phyloP scores from a whole-genome alignment of 2,113 vertebrate genomes.

The Cebidichthys violaceus region DNA sequence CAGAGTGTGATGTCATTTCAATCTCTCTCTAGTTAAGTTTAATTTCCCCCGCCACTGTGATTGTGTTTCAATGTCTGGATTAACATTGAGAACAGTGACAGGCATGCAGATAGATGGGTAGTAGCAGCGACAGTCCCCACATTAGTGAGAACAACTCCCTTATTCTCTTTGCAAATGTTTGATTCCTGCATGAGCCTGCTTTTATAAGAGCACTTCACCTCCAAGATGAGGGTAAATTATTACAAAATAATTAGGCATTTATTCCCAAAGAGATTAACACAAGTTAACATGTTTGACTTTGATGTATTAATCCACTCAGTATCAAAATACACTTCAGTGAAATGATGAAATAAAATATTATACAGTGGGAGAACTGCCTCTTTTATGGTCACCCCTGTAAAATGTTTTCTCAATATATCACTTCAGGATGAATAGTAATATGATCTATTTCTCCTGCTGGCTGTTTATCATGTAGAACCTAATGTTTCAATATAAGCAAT shows the following conservation, averaged over 20 bases:
- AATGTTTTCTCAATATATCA: conserved; percentile 31
- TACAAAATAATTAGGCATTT: conserved; percentile 31
- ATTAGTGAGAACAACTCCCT: conserved; percentile 34
- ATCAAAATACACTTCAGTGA: conserved; percentile 35
- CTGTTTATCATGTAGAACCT: conserved; percentile 23
- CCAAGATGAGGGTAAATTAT: conserved; percentile 11
- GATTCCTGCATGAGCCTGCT: conserved; percentile 16
- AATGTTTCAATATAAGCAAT: conserved; percentile 43
- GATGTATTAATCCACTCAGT: conserved; percentile 14
- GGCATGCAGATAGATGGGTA: conserved; percentile 53
- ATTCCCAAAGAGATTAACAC: conserved; percentile 28
- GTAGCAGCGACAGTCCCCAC: conserved; percentile 14
- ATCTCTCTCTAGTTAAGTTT: conserved; percentile 66
- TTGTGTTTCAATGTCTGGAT: conserved; percentile 73
- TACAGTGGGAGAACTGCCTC: background rate
- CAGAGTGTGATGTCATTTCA: conserved; percentile 69
- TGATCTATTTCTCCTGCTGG: conserved; percentile 27
- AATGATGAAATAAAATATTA: conserved; percentile 28
- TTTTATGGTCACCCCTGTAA: conserved; percentile 13
- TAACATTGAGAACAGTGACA: conserved; percentile 61
- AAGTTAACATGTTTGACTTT: conserved; percentile 34
- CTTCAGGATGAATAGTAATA: conserved; percentile 46
- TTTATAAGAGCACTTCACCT: conserved; percentile 27
- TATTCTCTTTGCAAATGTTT: conserved; percentile 2
- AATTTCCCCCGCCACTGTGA: conserved; percentile 65